Evolutionary conservation across 2,113 vertebrate species (phyloP), one percentile per base, ranked within the genome.

Genomic region (Parus major): DNA sequence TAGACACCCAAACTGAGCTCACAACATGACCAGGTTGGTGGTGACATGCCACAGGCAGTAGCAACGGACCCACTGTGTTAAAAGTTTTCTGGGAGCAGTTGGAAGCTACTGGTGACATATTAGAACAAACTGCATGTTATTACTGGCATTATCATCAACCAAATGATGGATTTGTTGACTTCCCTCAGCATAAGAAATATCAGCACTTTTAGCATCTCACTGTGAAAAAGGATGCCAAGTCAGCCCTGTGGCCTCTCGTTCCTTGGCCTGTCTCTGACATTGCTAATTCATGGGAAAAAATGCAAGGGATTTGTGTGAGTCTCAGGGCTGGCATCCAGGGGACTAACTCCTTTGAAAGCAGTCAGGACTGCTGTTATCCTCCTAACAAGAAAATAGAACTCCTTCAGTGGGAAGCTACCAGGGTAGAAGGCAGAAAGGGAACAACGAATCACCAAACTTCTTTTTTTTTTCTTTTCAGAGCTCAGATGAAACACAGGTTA

Each of bases 381-480:
- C 25, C 36, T 83, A 61, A 31, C 4, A 23, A 61, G 41, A 61
- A 15, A 77, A 84, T 49, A 57, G 72, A 87, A 22, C 12, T 66
- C 36, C 6, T 23, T 66, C 5, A 3, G 7, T 17, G n/a, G 46
- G 25, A 61, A 36, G 13, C 22, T 69, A 64, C 49, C 10, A 35
- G 21, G 11, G 20, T 44, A 65, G 55, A 76, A 76, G 27, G 53
- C 52, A 75, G 53, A 82, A 91, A 25, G 9, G 69, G 9, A 59
- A 78, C 50, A 80, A 73, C 42, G 6, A 47, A 80, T 90, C 36
- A 85, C 12, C 21, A 49, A 72, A 44, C 39, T 9, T 47, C 7
- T 59, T 84, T 61, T 83, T 61, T 83, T 33, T 71, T 96, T 88
- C 65, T 68, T 97, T 96, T 96, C 85, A 95, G 76, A 72, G 49